These are phyloP conservation scores for Octodonta nipae DNA, from an alignment of 2,888 invertebrate genomes.

Conservation along the genomic window DNA sequence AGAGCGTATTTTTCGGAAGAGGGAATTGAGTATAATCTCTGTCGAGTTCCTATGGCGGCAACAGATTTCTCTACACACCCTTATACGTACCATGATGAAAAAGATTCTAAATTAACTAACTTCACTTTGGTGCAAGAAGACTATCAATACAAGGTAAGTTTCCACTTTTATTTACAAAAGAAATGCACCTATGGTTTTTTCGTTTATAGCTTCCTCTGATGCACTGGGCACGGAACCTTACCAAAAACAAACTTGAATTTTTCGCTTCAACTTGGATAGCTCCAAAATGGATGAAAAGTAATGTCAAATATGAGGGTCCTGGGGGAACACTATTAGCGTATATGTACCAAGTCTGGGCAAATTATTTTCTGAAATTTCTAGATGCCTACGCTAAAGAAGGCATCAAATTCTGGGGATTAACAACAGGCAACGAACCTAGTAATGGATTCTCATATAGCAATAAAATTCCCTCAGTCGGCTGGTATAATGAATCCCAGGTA, in stretches of 20 bases:
- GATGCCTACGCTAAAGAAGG: constrained; percentile 55
- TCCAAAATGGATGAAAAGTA: constrained; percentile 8
- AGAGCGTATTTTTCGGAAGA: constrained; percentile 53
- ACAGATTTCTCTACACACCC: constrained; percentile 70
- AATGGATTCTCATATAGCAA: no score
- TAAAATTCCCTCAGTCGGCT: no score
- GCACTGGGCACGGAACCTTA: background rate
- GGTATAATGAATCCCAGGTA: no score
- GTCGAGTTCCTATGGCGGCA: constrained; percentile 73
- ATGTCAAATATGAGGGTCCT: background rate
- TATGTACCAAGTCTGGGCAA: constrained; percentile 51
- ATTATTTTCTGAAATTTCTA: constrained; percentile 68
- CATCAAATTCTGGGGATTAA: constrained; percentile 59
- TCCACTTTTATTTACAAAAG: no score
- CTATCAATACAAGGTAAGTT: constrained; percentile 16
- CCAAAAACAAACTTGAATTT: constrained; percentile 7
- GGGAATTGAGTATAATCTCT: constrained; percentile 67
- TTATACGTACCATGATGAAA: constrained; percentile 63
- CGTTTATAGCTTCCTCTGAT: constrained; percentile 7
- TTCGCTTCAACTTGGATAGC: constrained; percentile 4
- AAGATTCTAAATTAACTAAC: constrained; percentile 43
- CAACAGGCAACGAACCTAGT: no score
- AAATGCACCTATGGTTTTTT: no score
- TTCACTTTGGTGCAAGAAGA: constrained; percentile 60
- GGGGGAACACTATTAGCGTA: constrained; percentile 3